Base-by-base conservation (phyloP, 2,113 vertebrate genomes). In the Cinclus cinclus region DNA sequence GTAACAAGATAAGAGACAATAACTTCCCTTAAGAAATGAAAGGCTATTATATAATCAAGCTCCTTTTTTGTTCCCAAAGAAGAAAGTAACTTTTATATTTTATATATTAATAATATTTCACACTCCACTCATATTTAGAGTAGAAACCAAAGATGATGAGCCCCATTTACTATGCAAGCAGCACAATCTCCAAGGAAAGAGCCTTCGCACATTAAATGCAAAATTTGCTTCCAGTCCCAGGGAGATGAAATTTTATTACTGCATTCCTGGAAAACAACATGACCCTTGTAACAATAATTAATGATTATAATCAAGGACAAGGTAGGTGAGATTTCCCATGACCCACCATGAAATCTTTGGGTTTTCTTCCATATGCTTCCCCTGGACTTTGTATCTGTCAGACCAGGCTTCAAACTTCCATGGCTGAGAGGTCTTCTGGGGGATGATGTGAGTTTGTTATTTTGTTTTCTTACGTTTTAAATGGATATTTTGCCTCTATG, bases 281-380 rank as follows among this genome's bases (percentile, higher is more conserved):
- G 42, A 89, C 33, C 47, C 60, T 79, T 95, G 47, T 76, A 95
- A 89, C 16, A 94, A 91, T 89, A 90, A 85, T 78, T 76, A 88
- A 46, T 67, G 28, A 92, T 93, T 92, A 93, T 53, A 94, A 96
- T 92, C 59, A 95, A 89, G 92, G 87, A 84, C 90, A 87, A 82
- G 71, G 76, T 28, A 89, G 37, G 42, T 7, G 28, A 94, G 78
- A 84, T 96, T 97, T 96, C 92, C 83, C 81, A 91, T 74, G 89
- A 96, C 90, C 75, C 95, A 28, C 23, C 5, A 27, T 86, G 56
- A 83, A 95, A 39, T 50, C 28, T 83, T 81, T 47, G 31, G 19
- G 37, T 83, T 96, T 42, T 65, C 37, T 93, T 85, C 35, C 56
- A 37, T 88, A 8, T 25, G 5, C 22, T 56, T 75, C 14, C 10